Conservation (phyloP, 2,113 vertebrate genomes). For the Indicator maculatus region DNA sequence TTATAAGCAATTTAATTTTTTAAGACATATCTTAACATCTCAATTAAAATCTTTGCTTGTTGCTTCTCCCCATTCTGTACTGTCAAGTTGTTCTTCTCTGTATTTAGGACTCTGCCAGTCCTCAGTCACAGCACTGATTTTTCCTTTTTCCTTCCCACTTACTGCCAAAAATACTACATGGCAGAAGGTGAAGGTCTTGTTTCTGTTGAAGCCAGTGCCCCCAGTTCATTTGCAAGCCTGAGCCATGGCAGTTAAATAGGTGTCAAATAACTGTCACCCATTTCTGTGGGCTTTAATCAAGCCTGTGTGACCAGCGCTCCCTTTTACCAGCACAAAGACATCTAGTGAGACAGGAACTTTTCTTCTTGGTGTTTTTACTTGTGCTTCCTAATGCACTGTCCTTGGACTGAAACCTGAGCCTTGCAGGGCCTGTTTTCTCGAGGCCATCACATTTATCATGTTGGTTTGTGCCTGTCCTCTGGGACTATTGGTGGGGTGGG, state of each 20-base stretch:
- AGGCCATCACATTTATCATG: not conserved
- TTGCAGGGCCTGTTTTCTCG: not conserved
- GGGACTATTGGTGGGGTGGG: fast-evolving
- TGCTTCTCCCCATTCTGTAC: fast-evolving
- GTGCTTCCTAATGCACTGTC: not conserved
- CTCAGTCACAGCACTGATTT: not conserved
- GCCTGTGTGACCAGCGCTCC: not conserved
- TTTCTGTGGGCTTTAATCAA: not conserved
- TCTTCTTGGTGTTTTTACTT: not conserved
- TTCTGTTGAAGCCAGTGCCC: not conserved
- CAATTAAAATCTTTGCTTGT: not conserved
- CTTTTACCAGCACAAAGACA: not conserved
- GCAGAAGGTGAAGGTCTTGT: not conserved
- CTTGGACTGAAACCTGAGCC: not conserved
- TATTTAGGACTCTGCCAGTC: not conserved
- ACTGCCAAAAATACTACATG: not conserved
- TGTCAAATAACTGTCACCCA: fast-evolving
- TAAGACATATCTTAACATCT: not conserved
- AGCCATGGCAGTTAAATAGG: not conserved
- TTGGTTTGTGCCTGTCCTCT: not conserved
- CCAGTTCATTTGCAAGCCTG: not conserved
- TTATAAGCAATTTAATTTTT: not conserved
- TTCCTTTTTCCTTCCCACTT: not conserved
- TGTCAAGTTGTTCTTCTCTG: fast-evolving
- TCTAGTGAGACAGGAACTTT: not conserved